Evolutionary conservation across 2,113 vertebrate species (phyloP).

Genomic region (Pao palembangensis): DNA sequence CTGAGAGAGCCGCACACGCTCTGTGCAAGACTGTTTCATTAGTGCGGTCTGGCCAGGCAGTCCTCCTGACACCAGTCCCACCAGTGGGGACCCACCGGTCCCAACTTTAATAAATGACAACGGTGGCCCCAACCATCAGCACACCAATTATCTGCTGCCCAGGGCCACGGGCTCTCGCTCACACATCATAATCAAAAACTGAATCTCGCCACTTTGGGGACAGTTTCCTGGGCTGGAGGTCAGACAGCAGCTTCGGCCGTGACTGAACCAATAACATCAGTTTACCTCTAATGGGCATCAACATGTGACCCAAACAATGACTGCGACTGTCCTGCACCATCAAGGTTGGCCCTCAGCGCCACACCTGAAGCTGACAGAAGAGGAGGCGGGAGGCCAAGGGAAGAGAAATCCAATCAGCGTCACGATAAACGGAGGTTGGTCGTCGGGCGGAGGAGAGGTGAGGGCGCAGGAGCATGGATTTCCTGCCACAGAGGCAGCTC

Average conservation of each 20-base stretch:
- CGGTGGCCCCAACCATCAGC: not conserved
- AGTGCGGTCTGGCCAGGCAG: not conserved
- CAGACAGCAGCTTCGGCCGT: too few species aligned
- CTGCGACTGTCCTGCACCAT: not conserved
- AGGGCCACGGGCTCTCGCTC: not conserved
- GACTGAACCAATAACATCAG: not conserved
- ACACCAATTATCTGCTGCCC: not conserved
- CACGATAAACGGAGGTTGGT: slow-evolving; percentile 57
- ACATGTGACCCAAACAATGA: not conserved
- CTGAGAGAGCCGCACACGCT: too few species aligned
- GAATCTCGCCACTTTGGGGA: not conserved
- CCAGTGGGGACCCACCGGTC: not conserved
- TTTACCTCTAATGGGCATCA: not conserved
- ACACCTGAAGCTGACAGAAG: slow-evolving; percentile 33
- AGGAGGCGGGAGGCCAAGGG: slow-evolving; percentile 29
- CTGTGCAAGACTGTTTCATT: too few species aligned
- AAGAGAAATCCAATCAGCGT: slow-evolving; percentile 66
- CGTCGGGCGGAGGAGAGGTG: slow-evolving; percentile 61
- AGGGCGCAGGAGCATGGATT: slow-evolving; percentile 65
- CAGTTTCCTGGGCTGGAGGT: not conserved
- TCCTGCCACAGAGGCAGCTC: slow-evolving; percentile 51
- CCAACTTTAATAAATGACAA: not conserved
- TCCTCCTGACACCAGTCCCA: slow-evolving; percentile 3
- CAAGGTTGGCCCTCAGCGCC: not conserved
- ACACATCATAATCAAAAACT: not conserved